Percentiles rank a stretch among this genome's conserved stretches.
These are phyloP conservation scores for Allygus modestus DNA, from an alignment of 2,888 invertebrate genomes.

Conservation along the genomic window DNA sequence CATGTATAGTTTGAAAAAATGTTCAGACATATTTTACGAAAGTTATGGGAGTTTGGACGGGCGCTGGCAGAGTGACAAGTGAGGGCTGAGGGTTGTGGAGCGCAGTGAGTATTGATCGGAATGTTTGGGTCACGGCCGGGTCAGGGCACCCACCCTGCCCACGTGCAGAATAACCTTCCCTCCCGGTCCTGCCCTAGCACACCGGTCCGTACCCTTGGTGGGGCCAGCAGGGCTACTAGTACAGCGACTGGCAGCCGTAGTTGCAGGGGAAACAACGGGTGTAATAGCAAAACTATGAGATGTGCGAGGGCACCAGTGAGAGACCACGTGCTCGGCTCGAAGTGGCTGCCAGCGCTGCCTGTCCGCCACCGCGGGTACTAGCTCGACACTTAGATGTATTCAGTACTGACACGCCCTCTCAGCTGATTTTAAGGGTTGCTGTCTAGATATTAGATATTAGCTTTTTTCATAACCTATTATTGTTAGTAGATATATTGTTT, in stretches of 20 bases:
- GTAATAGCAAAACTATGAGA: not conserved
- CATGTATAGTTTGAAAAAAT: too few species aligned
- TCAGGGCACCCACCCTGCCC: slow-evolving; percentile 35
- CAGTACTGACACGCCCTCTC: not conserved
- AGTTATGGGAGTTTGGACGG: not conserved
- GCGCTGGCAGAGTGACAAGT: too few species aligned
- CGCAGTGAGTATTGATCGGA: slow-evolving; percentile 33
- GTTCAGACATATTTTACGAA: too few species aligned
- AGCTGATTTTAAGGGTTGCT: not conserved
- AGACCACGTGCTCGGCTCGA: slow-evolving; percentile 22
- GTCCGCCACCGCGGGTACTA: not conserved
- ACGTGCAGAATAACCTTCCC: not conserved
- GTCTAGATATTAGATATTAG: too few species aligned
- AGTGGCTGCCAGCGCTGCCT: slow-evolving; percentile 28
- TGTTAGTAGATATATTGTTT: too few species aligned
- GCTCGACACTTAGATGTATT: not conserved
- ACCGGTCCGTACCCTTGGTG: not conserved
- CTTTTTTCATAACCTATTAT: too few species aligned
- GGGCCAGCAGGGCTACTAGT: not conserved
- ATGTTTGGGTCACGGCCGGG: slow-evolving; percentile 48
- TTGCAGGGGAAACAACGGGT: not conserved
- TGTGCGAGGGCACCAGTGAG: slow-evolving; percentile 1
- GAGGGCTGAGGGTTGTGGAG: too few species aligned
- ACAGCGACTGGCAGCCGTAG: not conserved
- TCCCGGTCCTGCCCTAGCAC: not conserved